Evolutionary conservation across 1,140 invertebrate genomes (phyloP).

Genomic region (Drosophila subobscura): DNA sequence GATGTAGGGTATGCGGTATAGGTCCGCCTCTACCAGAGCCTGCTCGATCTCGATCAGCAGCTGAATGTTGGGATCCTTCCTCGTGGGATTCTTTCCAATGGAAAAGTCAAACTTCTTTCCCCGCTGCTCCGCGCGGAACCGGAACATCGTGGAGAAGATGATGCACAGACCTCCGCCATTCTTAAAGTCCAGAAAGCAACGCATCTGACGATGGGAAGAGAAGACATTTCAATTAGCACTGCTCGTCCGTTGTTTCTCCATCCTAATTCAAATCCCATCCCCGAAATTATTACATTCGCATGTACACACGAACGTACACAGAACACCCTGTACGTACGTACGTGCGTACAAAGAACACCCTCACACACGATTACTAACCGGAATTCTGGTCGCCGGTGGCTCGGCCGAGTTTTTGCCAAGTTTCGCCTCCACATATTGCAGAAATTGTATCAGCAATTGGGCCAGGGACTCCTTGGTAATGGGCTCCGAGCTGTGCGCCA

Average conservation of each 20-base stretch:
- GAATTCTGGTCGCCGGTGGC: constrained; percentile 91
- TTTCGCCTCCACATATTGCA: constrained; percentile 98
- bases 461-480: constrained; percentile 96
- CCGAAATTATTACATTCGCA: constrained; percentile 30
- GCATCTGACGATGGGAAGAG: constrained; percentile 87
- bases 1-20: constrained; percentile 90
- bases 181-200: constrained; percentile 97
- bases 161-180: constrained; percentile 95
- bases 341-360: constrained; percentile 17
- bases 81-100: constrained; percentile 91
- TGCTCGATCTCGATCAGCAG: constrained; percentile 97
- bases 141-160: constrained; percentile 96
- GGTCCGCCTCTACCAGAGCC: constrained; percentile 91
- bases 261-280: not conserved
- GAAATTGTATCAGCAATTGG: constrained; percentile 92
- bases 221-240: constrained; percentile 1
- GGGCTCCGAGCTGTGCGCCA: constrained; percentile 90
- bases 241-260: too few relatives aligned
- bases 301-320: constrained; percentile 59
- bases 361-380: constrained; percentile 86
- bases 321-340: constrained; percentile 59
- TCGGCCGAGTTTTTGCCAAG: constrained; percentile 96
- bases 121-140: constrained; percentile 97
- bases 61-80: constrained; percentile 96
- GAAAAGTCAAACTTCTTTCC: constrained; percentile 96